Evolutionary conservation across 2,113 vertebrate species (phyloP).

Genomic region (Gallinago media): DNA sequence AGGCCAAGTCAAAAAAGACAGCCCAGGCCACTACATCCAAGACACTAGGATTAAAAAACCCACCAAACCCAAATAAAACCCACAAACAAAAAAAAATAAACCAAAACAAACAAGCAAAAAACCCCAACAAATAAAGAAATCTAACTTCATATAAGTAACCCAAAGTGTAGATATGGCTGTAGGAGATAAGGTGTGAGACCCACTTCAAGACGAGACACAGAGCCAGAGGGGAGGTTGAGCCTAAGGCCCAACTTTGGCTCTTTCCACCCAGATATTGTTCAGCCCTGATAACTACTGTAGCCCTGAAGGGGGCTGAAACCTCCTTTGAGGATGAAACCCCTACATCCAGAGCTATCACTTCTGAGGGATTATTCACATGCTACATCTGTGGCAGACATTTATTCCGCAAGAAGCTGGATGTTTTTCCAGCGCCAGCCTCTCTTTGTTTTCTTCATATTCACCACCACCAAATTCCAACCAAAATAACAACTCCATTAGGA

Average conservation of each 20-base stretch:
- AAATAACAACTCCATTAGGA: background rate
- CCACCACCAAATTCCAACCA: background rate
- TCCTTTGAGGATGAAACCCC: background rate
- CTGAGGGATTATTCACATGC: background rate
- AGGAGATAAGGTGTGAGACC: background rate
- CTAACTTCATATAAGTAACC: background rate
- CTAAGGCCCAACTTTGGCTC: background rate
- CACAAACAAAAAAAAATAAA: background rate
- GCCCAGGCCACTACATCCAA: background rate
- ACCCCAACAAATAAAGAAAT: background rate
- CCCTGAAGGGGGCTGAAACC: background rate
- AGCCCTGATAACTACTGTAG: background rate
- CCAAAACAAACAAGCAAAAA: background rate
- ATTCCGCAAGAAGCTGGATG: background rate
- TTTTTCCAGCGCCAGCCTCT: background rate
- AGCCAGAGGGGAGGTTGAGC: background rate
- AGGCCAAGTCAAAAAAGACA: background rate
- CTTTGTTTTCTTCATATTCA: background rate
- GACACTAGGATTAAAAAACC: background rate
- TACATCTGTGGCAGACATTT: background rate
- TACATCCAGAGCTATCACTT: fast-evolving
- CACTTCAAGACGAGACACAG: background rate
- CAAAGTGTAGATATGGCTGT: background rate
- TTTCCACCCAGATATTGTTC: background rate
- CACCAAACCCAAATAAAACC: background rate